A percentile compares a stretch with the other conserved stretches of the same genome.
phyloP scores from a whole-genome alignment of 2,797 vertebrate genomes.

The Chromis chromis region DNA sequence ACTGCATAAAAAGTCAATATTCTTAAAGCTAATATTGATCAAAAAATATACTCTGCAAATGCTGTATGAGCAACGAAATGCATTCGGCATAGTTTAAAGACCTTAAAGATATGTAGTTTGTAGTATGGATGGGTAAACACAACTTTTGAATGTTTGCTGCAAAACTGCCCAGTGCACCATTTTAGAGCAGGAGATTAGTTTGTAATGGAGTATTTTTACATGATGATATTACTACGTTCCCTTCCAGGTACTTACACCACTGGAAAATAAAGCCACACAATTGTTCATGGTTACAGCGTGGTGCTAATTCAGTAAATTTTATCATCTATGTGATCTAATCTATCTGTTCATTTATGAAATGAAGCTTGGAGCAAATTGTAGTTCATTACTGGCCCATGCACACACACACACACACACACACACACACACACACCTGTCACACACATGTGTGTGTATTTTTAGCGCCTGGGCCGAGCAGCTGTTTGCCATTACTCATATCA shows the following conservation, averaged over 20 bases:
- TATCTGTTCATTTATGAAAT: constrained; percentile 50
- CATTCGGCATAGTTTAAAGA: not conserved
- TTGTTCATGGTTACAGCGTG: constrained; percentile 1
- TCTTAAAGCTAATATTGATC: not conserved
- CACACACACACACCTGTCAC: constrained; percentile 73
- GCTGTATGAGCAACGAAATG: not conserved
- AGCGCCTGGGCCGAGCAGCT: constrained; percentile 77
- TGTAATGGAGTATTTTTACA: not conserved
- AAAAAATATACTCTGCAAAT: too few species aligned
- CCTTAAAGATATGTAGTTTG: not conserved
- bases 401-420: constrained; percentile 10
- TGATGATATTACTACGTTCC: not conserved
- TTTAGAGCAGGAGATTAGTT: constrained; percentile 1
- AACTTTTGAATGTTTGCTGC: too few species aligned
- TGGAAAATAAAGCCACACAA: not conserved
- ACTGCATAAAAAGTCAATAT: too few species aligned
- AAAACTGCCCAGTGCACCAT: not conserved
- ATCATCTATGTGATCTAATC: constrained; percentile 42
- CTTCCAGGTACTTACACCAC: not conserved
- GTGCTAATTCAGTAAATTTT: constrained; percentile 43
- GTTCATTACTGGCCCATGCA: constrained; percentile 51
- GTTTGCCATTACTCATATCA: constrained; percentile 85
- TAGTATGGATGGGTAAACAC: too few species aligned
- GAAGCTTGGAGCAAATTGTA: constrained; percentile 36
- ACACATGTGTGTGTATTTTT: constrained; percentile 79